Conservation (phyloP, 2,888 invertebrate species). For the Tenthredo notha region DNA sequence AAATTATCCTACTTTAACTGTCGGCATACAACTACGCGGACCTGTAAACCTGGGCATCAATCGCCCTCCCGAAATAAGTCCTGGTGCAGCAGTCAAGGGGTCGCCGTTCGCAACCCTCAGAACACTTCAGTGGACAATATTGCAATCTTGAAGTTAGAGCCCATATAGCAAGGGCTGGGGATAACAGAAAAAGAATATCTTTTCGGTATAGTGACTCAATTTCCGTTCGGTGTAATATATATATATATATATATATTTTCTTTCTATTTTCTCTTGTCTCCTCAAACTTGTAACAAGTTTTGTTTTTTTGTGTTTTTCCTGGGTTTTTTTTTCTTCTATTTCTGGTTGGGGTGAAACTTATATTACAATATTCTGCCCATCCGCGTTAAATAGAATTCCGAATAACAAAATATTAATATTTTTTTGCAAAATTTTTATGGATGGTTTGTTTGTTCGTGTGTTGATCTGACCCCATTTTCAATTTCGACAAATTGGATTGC, state of each 20-base stretch:
- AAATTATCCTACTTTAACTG: slow-evolving; percentile 30
- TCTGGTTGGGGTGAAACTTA: not conserved
- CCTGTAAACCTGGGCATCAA: slow-evolving; percentile 25
- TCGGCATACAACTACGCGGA: slow-evolving; percentile 30
- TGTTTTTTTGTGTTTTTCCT: not conserved
- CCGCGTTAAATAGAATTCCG: not conserved
- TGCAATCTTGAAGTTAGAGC: slow-evolving; percentile 46
- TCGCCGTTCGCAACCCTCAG: slow-evolving; percentile 38
- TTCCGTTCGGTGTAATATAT: slow-evolving; percentile 12
- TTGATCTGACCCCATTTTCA: not conserved
- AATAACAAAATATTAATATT: not conserved
- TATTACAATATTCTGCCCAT: not conserved
- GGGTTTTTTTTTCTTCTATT: not conserved
- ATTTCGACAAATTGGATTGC: slow-evolving; percentile 10
- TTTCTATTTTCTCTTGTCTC: not conserved
- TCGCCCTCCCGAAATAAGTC: slow-evolving; percentile 23
- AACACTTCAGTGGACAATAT: slow-evolving; percentile 51
- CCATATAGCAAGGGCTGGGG: not conserved
- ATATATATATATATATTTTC: not conserved
- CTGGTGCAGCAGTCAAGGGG: slow-evolving; percentile 15
- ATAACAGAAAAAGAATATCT: slow-evolving; percentile 20
- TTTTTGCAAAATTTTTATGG: not conserved
- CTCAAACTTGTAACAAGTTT: not conserved
- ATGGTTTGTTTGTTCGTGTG: not conserved
- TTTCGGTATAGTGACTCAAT: slow-evolving; percentile 35